Evolutionary conservation across 2,113 vertebrate genomes (phyloP), one percentile per base, ranked within the genome.

Genomic region (Cyrtonyx montezumae): DNA sequence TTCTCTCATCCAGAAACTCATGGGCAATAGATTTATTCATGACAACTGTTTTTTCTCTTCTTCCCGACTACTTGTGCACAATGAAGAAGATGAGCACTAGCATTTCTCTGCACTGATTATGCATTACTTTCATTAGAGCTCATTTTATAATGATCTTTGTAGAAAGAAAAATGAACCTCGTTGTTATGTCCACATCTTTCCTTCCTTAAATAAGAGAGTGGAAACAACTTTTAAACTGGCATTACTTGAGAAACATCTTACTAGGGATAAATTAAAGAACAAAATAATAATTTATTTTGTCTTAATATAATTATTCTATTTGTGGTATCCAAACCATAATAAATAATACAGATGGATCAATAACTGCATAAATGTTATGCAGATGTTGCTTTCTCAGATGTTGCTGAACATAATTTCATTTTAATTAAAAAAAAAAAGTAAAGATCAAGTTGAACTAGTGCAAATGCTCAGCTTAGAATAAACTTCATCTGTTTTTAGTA

Each of bases 301-400:
- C 8, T 90, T 8, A 40, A 74, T 56, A 82, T 79, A 25, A 4
- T 5, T 69, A 15, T 79, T 69, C 34, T 90, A n/a, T 82, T 90
- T 93, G 22, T 74, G 36, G 30, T 48, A 77, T n/a, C 22, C 9
- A 25, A 93, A 30, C 5, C 43, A 85, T 73, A 83, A 93, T 85
- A 76, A 83, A 66, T 90, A 86, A 53, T 19, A 42, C 58, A 42
- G 3, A 16, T 66, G 8, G 46, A 70, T 93, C 88, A 77, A 83
- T 95, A 83, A 45, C 17, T 66, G 30, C 36, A 69, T 77, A 77
- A 83, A 88, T 42, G 8, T 49, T 88, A 66, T 21, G 15, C 21
- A 87, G 16, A 58, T 16, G 6, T 55, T 80, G 12, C 34, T 43
- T 88, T 81, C 37, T 75, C 32, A 67, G 34, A n/a, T 19, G 48